These are phyloP conservation scores for Ectropis crepuscularia DNA, from an alignment of 2,888 invertebrate genomes.

Conservation along the genomic window DNA sequence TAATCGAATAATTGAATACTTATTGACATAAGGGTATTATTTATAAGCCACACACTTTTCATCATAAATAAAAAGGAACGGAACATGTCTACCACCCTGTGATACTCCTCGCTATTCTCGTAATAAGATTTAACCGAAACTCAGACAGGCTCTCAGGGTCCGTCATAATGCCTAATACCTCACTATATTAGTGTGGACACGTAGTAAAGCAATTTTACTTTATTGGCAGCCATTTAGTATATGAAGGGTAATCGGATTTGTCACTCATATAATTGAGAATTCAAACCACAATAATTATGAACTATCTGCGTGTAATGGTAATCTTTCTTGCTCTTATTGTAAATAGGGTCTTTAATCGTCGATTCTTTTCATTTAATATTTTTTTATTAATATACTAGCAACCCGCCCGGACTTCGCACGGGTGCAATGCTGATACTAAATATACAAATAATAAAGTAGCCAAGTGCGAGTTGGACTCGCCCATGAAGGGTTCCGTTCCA, in stretches of 20 bases:
- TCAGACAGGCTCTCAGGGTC: constrained; percentile 11
- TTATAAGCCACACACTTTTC: background rate
- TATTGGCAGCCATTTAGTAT: background rate
- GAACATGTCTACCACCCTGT: background rate
- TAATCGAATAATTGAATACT: background rate
- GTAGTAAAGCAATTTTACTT: background rate
- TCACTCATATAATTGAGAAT: too few species aligned
- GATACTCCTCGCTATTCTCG: constrained; percentile 3
- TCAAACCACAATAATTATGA: too few species aligned
- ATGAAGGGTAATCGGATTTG: background rate
- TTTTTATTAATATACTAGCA: too few species aligned
- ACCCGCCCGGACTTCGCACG: too few species aligned
- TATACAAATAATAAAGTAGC: too few species aligned
- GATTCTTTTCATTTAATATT: too few species aligned
- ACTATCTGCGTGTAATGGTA: too few species aligned
- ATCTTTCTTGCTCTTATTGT: too few species aligned
- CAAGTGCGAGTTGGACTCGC: too few species aligned
- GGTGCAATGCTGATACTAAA: too few species aligned
- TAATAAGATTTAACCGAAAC: constrained; percentile 24
- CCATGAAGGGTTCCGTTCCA: too few species aligned
- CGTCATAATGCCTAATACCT: constrained; percentile 15
- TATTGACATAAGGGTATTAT: background rate
- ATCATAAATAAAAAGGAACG: background rate
- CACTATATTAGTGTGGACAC: background rate
- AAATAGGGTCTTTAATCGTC: too few species aligned